Evolutionary conservation across 1,140 invertebrate species (phyloP).

Genomic region (Hormaphis cornu): DNA sequence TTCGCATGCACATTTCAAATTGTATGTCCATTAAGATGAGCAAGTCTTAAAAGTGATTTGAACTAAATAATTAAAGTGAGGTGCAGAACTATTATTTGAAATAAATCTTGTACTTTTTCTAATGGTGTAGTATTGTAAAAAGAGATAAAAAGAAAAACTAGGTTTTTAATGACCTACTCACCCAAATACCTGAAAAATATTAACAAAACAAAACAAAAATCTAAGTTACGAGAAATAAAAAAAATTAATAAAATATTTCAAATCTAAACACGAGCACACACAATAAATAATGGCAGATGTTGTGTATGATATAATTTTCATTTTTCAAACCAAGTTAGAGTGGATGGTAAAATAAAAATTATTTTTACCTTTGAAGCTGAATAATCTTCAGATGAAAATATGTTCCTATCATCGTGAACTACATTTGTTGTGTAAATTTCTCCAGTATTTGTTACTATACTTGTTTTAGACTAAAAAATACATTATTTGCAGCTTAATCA

Average conservation of each 20-base stretch:
- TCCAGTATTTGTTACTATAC: conserved; percentile 1
- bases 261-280: conserved; percentile 24
- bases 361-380: conserved; percentile 32
- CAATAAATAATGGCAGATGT: not conserved
- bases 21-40: not conserved
- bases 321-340: conserved; percentile 22
- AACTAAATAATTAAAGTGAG: not conserved
- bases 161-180: conserved; percentile 31
- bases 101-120: not conserved
- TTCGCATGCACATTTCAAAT: not conserved
- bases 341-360: not conserved
- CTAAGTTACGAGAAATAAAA: conserved; percentile 27
- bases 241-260: conserved; percentile 15
- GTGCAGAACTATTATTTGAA: conserved; percentile 11
- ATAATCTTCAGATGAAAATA: conserved; percentile 14
- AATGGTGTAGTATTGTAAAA: conserved; percentile 2
- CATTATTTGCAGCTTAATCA: not conserved
- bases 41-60: not conserved
- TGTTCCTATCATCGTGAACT: not conserved
- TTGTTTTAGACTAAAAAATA: conserved; percentile 21
- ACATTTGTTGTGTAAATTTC: not conserved
- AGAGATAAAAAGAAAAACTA: conserved; percentile 13
- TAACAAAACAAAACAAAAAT: conserved; percentile 31
- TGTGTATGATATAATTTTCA: conserved; percentile 24
- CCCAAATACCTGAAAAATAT: conserved; percentile 33